These are phyloP conservation scores for Apostichopus californicus DNA, from an alignment of 35 echinoderm and acorn worm genomes.

Conservation along the genomic window DNA sequence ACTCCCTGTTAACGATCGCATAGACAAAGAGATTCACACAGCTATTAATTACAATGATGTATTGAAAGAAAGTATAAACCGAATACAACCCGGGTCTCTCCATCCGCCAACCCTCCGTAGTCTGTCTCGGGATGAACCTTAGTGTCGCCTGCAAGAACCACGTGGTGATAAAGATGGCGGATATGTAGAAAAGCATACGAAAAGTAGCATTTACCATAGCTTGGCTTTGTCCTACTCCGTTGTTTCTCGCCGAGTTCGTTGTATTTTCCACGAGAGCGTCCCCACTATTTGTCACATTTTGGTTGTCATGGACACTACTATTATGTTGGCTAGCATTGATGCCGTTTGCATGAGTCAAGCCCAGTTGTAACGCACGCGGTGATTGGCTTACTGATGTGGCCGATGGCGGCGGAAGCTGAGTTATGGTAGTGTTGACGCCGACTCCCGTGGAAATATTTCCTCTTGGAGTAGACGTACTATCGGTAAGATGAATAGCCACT, in stretches of 20 bases:
- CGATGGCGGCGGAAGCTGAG: neutral
- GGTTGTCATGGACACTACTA: neutral
- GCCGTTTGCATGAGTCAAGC: too few relatives aligned
- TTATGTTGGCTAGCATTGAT: too few relatives aligned
- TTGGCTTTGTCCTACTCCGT: neutral
- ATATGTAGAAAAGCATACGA: constrained; percentile 5
- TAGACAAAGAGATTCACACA: constrained; percentile 3
- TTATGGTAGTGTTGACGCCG: neutral
- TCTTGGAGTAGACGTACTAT: neutral
- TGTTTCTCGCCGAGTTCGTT: neutral
- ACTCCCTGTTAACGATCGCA: constrained; percentile 27
- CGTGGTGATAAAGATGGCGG: neutral
- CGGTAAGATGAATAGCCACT: neutral
- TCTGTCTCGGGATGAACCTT: neutral
- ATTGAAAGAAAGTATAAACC: constrained; percentile 16
- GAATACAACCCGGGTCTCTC: neutral
- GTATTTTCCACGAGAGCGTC: neutral
- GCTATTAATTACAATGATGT: neutral
- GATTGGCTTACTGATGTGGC: too few relatives aligned
- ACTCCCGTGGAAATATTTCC: neutral
- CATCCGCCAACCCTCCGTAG: neutral
- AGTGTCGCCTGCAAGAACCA: neutral
- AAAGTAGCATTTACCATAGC: constrained; percentile 32
- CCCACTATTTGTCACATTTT: neutral
- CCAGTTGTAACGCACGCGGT: too few relatives aligned